phyloP scores from a whole-genome alignment of 2,888 invertebrate species.

The Plusia festucae region DNA sequence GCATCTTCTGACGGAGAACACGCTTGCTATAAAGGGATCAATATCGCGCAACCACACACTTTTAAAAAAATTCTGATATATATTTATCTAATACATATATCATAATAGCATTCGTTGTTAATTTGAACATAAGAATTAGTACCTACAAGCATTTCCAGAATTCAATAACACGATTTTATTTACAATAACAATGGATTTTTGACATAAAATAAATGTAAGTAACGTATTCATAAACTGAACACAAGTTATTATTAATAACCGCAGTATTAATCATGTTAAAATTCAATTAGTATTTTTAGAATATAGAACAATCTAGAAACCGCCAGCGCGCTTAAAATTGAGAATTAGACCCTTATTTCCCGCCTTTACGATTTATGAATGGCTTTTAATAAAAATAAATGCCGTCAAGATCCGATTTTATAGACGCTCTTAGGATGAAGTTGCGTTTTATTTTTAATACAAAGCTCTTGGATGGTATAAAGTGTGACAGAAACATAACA shows the following conservation, averaged over 20 bases:
- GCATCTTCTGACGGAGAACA: no score
- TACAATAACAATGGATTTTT: background rate
- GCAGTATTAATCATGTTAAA: background rate
- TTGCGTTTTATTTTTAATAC: slow-evolving; percentile 27
- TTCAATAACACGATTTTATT: background rate
- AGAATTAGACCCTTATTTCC: slow-evolving; percentile 34
- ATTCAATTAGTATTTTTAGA: slow-evolving; percentile 7
- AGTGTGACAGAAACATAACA: slow-evolving; percentile 15
- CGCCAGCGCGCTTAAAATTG: no score
- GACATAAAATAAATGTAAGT: background rate
- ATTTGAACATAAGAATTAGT: background rate
- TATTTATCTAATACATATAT: no score
- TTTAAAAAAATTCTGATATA: no score
- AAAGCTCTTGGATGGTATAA: slow-evolving; percentile 8
- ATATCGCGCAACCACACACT: no score
- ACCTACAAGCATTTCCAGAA: background rate
- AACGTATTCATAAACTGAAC: background rate
- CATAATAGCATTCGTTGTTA: no score
- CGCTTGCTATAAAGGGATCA: no score
- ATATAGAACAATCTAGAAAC: slow-evolving; percentile 10
- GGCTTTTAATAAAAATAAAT: slow-evolving; percentile 44
- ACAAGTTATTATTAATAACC: no score
- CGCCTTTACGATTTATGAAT: slow-evolving; percentile 35
- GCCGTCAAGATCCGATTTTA: slow-evolving; percentile 34
- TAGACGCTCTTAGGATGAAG: slow-evolving; percentile 25